Percentiles rank a stretch among this genome's conserved stretches.
phyloP scores from a whole-genome alignment of 2,888 invertebrate species.

The Drosophila mulleri region DNA sequence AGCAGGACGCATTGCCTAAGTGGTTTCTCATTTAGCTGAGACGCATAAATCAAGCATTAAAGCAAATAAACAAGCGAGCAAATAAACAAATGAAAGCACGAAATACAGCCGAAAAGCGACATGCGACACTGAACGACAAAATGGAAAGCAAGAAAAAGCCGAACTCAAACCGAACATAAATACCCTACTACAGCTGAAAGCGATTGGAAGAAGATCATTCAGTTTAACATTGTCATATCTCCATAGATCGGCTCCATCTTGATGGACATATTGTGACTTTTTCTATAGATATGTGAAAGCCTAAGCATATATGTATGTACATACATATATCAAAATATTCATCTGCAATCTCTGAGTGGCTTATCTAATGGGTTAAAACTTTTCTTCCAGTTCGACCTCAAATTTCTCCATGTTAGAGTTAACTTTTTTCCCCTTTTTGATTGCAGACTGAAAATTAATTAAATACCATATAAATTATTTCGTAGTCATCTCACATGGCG shows the following conservation, averaged over 20 bases:
- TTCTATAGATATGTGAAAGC: no score
- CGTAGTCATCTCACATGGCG: constrained; percentile 24
- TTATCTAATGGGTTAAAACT: no score
- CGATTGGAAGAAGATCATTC: not conserved
- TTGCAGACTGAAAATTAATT: constrained; percentile 54
- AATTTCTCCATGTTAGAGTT: not conserved
- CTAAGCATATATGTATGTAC: not conserved
- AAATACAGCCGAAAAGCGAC: constrained; percentile 9
- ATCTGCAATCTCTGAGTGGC: no score
- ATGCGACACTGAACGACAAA: constrained; percentile 15
- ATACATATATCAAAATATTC: no score
- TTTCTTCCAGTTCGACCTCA: not conserved
- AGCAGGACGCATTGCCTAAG: constrained; percentile 57
- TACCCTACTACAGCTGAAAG: not conserved
- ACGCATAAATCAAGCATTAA: constrained; percentile 74
- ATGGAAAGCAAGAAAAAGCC: not conserved
- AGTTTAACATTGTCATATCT: no score
- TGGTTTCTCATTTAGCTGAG: constrained; percentile 72
- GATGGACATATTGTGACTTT: no score
- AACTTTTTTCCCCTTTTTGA: not conserved
- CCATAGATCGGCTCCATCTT: no score
- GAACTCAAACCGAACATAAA: not conserved
- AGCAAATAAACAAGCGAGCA: constrained; percentile 52
- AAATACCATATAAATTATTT: constrained; percentile 64
- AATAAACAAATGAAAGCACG: constrained; percentile 19